phyloP scores from a whole-genome alignment of 92 coral and sea anemone genomes.

The Ricordea florida region DNA sequence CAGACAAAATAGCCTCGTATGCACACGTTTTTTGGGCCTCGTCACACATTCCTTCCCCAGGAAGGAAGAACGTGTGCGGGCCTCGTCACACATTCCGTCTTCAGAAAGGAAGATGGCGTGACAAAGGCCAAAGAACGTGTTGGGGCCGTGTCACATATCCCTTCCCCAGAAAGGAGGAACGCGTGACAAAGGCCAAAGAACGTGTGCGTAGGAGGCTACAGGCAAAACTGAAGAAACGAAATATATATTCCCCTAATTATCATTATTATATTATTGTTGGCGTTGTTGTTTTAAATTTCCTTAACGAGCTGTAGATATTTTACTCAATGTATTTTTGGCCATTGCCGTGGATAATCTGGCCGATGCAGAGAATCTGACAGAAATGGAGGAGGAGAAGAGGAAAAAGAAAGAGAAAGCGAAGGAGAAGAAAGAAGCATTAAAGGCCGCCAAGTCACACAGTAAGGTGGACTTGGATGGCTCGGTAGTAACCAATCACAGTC shows the following conservation, averaged over 20 bases:
- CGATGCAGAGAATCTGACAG: constrained; percentile 95
- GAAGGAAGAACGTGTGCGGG: no score
- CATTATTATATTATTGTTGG: neutral
- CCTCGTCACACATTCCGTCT: no score
- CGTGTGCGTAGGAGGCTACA: no score
- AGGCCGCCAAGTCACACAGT: neutral
- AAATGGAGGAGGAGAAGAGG: constrained; percentile 93
- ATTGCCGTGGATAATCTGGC: constrained; percentile 98
- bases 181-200: no score
- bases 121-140: no score
- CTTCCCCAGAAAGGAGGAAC: no score
- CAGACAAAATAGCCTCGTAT: no score
- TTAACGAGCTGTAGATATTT: constrained; percentile 77
- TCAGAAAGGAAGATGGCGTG: no score
- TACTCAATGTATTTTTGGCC: constrained; percentile 98
- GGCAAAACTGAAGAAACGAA: no score
- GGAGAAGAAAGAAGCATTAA: constrained; percentile 40
- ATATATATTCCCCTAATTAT: neutral
- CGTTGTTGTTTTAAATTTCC: neutral
- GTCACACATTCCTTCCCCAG: no score
- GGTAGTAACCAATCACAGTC: constrained; percentile 21
- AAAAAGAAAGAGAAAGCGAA: constrained; percentile 74
- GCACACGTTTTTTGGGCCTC: no score
- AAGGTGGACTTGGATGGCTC: constrained; percentile 7
- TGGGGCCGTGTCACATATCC: no score